Evolutionary conservation across 30 jellyfish, hydroid and myxozoan genomes (phyloP).

Genomic region (Aurelia aurita complex sp. Pacific): DNA sequence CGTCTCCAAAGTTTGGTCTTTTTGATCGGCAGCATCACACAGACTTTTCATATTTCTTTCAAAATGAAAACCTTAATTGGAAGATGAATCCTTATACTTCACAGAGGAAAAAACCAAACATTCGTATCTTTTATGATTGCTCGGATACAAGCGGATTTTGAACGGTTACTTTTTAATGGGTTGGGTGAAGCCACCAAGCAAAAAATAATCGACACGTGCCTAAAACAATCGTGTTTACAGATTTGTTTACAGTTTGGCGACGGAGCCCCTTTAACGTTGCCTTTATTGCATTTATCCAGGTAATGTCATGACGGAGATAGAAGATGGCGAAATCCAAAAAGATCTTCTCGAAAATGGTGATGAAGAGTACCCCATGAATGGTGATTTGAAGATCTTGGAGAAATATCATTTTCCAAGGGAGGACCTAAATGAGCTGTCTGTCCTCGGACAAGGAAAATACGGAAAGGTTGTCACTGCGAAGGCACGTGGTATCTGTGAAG

Average conservation of each 20-base stretch:
- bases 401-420: conserved; percentile 74
- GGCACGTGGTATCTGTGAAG: conserved; percentile 77
- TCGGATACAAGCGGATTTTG: no score
- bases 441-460: conserved; percentile 85
- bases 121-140: no score
- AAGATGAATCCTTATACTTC: no score
- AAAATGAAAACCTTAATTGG: no score
- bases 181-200: background rate
- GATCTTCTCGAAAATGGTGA: conserved; percentile 75
- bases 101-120: no score
- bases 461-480: conserved; percentile 86
- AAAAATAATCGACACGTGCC: no score
- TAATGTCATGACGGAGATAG: conserved; percentile 71
- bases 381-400: conserved; percentile 55
- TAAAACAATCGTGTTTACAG: no score
- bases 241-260: no score
- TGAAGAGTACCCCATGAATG: conserved; percentile 63
- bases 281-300: conserved; percentile 25
- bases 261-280: background rate
- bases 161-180: background rate
- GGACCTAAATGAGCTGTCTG: conserved; percentile 50
- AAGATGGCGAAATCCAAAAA: conserved; percentile 80
- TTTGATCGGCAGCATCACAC: no score
- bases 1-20: no score
- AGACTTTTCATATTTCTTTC: no score